A percentile compares a stretch with the other conserved stretches of the same genome.
Evolutionary conservation across 2,888 invertebrate species (phyloP).

Genomic region (Teleogryllus oceanicus): DNA sequence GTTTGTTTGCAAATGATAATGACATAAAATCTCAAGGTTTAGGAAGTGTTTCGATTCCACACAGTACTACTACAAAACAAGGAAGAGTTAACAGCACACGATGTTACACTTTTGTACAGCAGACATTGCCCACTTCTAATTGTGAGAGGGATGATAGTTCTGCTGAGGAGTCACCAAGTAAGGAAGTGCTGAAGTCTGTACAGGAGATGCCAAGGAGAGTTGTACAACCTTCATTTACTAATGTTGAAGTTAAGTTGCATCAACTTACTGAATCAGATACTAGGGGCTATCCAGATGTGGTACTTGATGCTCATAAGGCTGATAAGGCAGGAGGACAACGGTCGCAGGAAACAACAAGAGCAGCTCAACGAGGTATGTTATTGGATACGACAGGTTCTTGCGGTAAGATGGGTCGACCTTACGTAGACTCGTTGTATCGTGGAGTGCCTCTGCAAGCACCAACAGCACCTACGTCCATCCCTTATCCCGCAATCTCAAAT

Average conservation of each 20-base stretch:
- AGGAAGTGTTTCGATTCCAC: not conserved
- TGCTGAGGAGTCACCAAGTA: not conserved
- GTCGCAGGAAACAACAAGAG: constrained; percentile 19
- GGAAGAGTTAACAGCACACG: not conserved
- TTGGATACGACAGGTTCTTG: constrained; percentile 11
- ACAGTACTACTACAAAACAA: not conserved
- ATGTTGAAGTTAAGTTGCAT: not conserved
- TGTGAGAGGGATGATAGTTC: not conserved
- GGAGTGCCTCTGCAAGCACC: not conserved
- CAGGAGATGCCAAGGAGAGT: not conserved
- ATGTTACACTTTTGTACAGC: no score
- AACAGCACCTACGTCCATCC: constrained; percentile 3
- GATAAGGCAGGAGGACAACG: constrained; percentile 22
- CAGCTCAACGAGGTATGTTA: constrained; percentile 30
- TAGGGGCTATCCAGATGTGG: constrained; percentile 20
- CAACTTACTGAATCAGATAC: not conserved
- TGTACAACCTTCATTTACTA: not conserved
- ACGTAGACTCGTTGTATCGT: not conserved
- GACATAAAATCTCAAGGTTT: not conserved
- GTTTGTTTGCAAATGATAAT: no score
- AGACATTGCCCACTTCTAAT: not conserved
- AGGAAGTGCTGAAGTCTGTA: not conserved
- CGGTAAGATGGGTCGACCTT: constrained; percentile 25
- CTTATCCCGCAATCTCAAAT: constrained; percentile 9
- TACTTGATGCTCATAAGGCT: constrained; percentile 22